A percentile compares a stretch with the other conserved stretches of the same genome.
Evolutionary conservation across 2,797 vertebrate species (phyloP).

Genomic region (Antrozous pallidus): DNA sequence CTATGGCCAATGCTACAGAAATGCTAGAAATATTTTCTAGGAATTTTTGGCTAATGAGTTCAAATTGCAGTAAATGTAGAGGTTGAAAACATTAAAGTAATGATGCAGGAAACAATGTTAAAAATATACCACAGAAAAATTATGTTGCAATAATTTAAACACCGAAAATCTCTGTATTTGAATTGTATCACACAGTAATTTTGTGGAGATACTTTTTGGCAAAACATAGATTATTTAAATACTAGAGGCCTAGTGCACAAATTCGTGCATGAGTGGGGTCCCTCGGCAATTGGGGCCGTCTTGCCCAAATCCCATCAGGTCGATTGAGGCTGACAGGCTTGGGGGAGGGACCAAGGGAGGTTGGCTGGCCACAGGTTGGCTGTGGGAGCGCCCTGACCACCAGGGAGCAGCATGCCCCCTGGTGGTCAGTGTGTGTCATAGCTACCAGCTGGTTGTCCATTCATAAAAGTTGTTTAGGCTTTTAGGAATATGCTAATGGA

Average conservation of each 20-base stretch:
- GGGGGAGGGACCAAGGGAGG: no score
- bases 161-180: not conserved
- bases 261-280: no score
- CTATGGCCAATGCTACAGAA: not conserved
- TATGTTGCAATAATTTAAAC: not conserved
- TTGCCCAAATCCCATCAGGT: no score
- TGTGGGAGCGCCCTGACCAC: no score
- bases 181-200: not conserved
- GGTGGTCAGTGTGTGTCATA: no score
- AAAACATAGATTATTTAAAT: conserved; percentile 16
- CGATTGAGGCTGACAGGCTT: no score
- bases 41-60: not conserved
- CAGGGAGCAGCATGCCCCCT: no score
- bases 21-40: not conserved
- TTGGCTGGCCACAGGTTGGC: no score
- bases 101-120: not conserved
- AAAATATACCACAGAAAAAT: not conserved
- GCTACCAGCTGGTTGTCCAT: no score
- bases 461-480: no score
- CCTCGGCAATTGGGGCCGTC: no score
- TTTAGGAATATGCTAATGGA: no score
- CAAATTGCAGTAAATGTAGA: not conserved
- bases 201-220: not conserved
- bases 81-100: conserved; percentile 1
- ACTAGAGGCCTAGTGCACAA: not conserved